Base-by-base conservation (phyloP, 2,797 vertebrate genomes). In the Acanthopagrus latus region DNA sequence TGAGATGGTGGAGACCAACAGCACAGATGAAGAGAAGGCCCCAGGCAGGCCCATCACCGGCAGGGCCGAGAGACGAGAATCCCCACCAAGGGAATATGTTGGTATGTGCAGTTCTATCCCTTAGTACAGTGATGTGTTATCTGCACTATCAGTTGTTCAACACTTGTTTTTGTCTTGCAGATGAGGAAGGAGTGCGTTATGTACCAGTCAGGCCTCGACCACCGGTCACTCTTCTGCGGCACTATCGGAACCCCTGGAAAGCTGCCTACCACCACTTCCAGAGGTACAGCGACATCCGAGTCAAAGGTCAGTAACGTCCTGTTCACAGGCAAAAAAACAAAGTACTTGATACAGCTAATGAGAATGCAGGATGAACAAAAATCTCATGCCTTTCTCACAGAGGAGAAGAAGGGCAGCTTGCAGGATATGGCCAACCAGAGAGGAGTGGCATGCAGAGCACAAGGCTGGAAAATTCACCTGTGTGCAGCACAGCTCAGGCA, bases 1-100 rank as follows among this genome's bases (percentile, higher is more conserved):
- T 0, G 98, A 99, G 82, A 99, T 99, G 97, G 96, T 99, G 94
- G 98, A 99, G 93, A 97, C 98, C n/a, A 98, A 99, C 90, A 99
- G 97, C 92, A 99, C 98, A 0, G 98, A 99, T 2, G 98, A 99
- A 57, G 98, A 99, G 86, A 97, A 96, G 89, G 93, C 95, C 50
- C 94, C 95, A 23, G 93, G 96, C 80, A 96, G 98, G 90, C 96
- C 94, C 63, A 92, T 97, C 70, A 86, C 95, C 17, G 94, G 96
- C 82, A 95, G 98, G 80, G 94, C 96, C 0, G 98, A 99, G 91
- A 96, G 98, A 74, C 95, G 97, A 1, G 98, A 98, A 88, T 98
- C 97, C 48, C 97, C 98, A 69, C 98, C 97, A 0, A 97, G 98
- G 88, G 98, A 99, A 87, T 99, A 99, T 57, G 97, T 99, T 23